These are phyloP conservation scores for Drepanosiphum platanoidis DNA, from an alignment of 2,888 invertebrate species.

Conservation along the genomic window DNA sequence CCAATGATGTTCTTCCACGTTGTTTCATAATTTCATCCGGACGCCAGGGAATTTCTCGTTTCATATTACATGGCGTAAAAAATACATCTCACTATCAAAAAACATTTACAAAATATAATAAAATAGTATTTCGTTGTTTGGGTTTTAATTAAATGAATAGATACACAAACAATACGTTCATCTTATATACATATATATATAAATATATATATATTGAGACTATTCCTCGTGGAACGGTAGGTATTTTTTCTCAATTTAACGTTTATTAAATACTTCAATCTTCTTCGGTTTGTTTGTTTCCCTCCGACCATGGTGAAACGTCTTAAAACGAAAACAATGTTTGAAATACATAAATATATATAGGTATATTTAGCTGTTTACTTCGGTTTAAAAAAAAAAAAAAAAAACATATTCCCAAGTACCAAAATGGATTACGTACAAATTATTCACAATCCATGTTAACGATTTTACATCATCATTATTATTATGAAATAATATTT, in stretches of 20 bases:
- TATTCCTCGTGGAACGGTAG: not conserved
- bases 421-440: not conserved
- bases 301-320: not conserved
- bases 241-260: not conserved
- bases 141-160: not conserved
- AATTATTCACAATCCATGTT: not conserved
- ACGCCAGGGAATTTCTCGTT: slow-evolving; percentile 47
- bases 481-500: not conserved
- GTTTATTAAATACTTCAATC: too few relatives aligned
- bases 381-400: too few relatives aligned
- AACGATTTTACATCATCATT: not conserved
- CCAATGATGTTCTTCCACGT: slow-evolving; percentile 41
- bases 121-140: not conserved
- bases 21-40: slow-evolving; percentile 33
- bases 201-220: not conserved
- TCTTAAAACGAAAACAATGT: not conserved
- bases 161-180: not conserved
- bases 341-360: not conserved
- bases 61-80: slow-evolving; percentile 26
- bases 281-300: not conserved
- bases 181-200: not conserved
- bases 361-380: not conserved
- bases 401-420: too few relatives aligned
- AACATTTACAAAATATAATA: slow-evolving; percentile 6
- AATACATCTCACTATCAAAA: not conserved